phyloP scores from a whole-genome alignment of 30 jellyfish, hydroid and myxozoan genomes.

The Cassiopea xamachana region DNA sequence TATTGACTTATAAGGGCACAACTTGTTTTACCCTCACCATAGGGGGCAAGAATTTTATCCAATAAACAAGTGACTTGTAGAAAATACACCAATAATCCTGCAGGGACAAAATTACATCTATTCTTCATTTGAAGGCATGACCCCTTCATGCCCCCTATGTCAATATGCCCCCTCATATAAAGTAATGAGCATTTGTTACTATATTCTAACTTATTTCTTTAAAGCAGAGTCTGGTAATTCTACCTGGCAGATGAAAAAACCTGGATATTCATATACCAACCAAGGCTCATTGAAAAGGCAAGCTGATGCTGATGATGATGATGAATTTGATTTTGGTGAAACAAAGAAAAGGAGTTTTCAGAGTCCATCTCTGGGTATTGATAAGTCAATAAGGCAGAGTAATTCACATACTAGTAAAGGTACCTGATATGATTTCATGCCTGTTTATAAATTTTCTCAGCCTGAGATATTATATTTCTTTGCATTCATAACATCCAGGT shows the following conservation, averaged over 20 bases:
- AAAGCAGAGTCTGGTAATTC: background rate
- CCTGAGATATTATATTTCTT: no score
- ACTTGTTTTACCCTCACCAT: no score
- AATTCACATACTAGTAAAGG: constrained; percentile 10
- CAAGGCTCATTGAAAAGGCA: constrained; percentile 64
- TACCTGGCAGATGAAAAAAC: constrained; percentile 57
- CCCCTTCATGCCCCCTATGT: no score
- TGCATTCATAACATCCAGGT: no score
- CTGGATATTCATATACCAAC: constrained; percentile 53
- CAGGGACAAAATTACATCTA: no score
- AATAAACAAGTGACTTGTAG: no score
- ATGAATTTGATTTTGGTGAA: constrained; percentile 62
- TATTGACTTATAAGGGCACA: no score
- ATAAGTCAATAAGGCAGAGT: background rate
- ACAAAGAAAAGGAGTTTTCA: constrained; percentile 38
- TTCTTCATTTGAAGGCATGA: no score
- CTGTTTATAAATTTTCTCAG: background rate
- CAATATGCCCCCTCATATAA: background rate
- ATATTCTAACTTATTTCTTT: background rate
- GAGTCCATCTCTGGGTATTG: constrained; percentile 2
- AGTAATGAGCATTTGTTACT: background rate
- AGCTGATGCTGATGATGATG: constrained; percentile 20
- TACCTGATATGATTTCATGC: background rate
- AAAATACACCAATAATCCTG: no score
- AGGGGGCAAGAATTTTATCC: no score